A percentile compares a stretch with the other conserved stretches of the same genome.
These are phyloP conservation scores for Atrina japonica DNA, from an alignment of 2,888 invertebrate genomes.

Conservation along the genomic window DNA sequence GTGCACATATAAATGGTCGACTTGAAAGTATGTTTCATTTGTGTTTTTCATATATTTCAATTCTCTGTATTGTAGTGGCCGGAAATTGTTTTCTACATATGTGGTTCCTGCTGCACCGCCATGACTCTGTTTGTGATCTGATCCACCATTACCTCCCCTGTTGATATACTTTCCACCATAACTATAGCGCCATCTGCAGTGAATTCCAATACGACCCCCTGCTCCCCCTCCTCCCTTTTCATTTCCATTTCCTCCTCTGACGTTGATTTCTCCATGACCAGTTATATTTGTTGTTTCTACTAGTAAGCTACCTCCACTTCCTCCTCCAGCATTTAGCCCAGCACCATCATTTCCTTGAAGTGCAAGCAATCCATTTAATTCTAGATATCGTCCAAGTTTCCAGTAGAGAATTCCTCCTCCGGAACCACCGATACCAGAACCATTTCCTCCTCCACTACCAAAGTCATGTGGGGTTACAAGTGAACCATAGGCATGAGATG, in stretches of 20 bases:
- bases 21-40: constrained; percentile 66
- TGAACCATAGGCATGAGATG: constrained; percentile 63
- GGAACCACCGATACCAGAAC: constrained; percentile 59
- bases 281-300: constrained; percentile 68
- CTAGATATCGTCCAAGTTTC: constrained; percentile 64
- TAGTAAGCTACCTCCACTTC: constrained; percentile 67
- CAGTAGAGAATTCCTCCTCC: constrained; percentile 68
- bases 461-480: constrained; percentile 53
- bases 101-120: constrained; percentile 71
- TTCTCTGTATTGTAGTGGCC: constrained; percentile 66
- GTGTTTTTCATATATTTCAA: constrained; percentile 61
- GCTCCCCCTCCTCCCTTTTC: constrained; percentile 65
- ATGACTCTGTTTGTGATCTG: constrained; percentile 29
- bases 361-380: constrained; percentile 65
- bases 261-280: constrained; percentile 69
- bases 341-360: constrained; percentile 58
- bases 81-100: constrained; percentile 67
- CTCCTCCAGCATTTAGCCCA: constrained; percentile 64
- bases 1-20: constrained; percentile 62
- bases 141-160: constrained; percentile 59
- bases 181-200: constrained; percentile 65
- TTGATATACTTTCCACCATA: constrained; percentile 66
- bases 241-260: constrained; percentile 62
- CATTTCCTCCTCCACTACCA: constrained; percentile 72
- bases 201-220: constrained; percentile 67